These are phyloP conservation scores for Musca vetustissima DNA, from an alignment of 1,140 invertebrate genomes.

Conservation along the genomic window DNA sequence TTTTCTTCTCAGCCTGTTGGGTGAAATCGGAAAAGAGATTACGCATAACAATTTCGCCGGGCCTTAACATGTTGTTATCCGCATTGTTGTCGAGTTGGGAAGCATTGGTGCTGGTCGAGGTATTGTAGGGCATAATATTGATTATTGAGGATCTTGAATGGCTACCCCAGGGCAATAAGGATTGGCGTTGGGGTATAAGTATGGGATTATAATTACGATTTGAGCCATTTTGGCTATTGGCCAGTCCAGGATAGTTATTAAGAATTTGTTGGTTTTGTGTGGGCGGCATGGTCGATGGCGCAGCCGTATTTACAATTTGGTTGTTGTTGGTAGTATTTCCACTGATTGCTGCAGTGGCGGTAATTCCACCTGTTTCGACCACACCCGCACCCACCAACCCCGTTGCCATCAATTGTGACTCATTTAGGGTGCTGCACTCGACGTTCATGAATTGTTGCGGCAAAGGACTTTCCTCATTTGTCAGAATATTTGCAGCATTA, in stretches of 20 bases:
- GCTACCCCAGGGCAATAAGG: constrained; percentile 50
- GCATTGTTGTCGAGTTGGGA: neutral
- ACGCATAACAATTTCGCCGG: constrained; percentile 94
- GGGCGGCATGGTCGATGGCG: neutral
- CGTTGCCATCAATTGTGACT: constrained; percentile 20
- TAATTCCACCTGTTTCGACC: neutral
- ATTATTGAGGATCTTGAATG: constrained; percentile 51
- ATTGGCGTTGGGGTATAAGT: constrained; percentile 48
- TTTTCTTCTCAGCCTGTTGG: constrained; percentile 89
- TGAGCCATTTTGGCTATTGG: constrained; percentile 6
- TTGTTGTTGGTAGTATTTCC: no score
- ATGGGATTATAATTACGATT: constrained; percentile 29
- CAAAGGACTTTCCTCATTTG: constrained; percentile 23
- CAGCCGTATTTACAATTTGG: no score
- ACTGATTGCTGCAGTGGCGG: no score
- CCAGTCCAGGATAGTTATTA: constrained; percentile 21
- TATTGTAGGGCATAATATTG: constrained; percentile 40
- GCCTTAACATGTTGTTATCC: constrained; percentile 58
- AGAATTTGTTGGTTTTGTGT: constrained; percentile 19
- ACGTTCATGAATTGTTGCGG: constrained; percentile 23
- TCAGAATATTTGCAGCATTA: constrained; percentile 1
- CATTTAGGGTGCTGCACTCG: constrained; percentile 27
- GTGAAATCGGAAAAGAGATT: constrained; percentile 94
- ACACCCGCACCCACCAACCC: neutral
- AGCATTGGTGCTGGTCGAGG: neutral